A percentile compares a stretch with the other conserved stretches of the same genome.
Evolutionary conservation across 2,888 invertebrate genomes (phyloP).

Genomic region (Baronia brevicornis): DNA sequence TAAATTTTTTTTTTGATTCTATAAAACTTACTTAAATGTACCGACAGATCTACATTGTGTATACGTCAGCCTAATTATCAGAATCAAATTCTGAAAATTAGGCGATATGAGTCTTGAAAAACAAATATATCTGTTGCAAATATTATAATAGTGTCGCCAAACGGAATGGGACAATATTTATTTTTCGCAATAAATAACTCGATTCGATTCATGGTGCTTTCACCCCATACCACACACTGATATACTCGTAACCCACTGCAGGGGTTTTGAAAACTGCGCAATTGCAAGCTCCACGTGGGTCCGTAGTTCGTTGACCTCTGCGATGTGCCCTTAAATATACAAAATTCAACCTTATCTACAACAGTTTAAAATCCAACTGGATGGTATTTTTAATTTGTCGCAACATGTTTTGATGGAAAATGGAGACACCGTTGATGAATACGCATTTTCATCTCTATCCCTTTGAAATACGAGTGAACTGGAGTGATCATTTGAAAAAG

Average conservation of each 20-base stretch:
- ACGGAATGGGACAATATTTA: not conserved
- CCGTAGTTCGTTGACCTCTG: constrained; percentile 52
- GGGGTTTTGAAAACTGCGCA: constrained; percentile 67
- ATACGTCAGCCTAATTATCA: too few species aligned
- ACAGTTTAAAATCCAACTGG: constrained; percentile 16
- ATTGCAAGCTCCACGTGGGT: constrained; percentile 62
- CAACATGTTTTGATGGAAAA: constrained; percentile 3
- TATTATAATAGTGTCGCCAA: too few species aligned
- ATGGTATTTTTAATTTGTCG: constrained; percentile 13
- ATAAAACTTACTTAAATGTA: too few species aligned
- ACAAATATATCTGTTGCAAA: too few species aligned
- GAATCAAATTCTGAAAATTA: too few species aligned
- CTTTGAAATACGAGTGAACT: constrained; percentile 5
- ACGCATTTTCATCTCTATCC: constrained; percentile 3
- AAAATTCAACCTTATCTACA: constrained; percentile 16
- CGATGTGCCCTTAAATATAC: constrained; percentile 11
- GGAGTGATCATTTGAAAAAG: not conserved
- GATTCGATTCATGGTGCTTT: constrained; percentile 15
- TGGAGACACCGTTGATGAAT: not conserved
- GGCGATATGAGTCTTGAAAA: too few species aligned
- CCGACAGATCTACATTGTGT: too few species aligned
- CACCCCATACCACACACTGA: constrained; percentile 37
- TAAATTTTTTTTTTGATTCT: too few species aligned
- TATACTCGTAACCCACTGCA: constrained; percentile 56
- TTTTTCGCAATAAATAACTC: too few species aligned